These are phyloP conservation scores for Theodoxus fluviatilis DNA, from an alignment of 2,888 invertebrate genomes.

Conservation along the genomic window DNA sequence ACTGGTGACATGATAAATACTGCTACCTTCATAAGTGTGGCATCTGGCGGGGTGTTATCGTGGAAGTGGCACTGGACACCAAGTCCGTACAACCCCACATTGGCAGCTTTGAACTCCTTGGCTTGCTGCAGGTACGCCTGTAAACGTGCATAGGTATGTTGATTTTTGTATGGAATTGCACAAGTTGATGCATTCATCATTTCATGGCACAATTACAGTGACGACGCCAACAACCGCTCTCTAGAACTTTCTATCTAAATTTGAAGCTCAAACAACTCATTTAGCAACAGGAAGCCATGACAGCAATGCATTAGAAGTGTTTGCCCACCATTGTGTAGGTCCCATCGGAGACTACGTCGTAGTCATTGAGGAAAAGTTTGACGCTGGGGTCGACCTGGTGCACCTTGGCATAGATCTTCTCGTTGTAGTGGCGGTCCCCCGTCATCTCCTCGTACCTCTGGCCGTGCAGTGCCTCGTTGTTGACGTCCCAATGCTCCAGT, in stretches of 20 bases:
- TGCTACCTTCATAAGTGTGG: slow-evolving; percentile 24
- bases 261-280: no score
- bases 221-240: no score
- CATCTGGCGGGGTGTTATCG: slow-evolving; percentile 21
- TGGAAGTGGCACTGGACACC: slow-evolving; percentile 41
- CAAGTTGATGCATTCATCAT: no score
- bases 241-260: no score
- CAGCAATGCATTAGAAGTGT: no score
- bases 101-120: slow-evolving; percentile 31
- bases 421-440: slow-evolving; percentile 36
- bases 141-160: no score
- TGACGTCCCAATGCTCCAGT: slow-evolving; percentile 48
- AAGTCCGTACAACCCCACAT: slow-evolving; percentile 38
- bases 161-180: no score
- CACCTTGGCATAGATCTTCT: slow-evolving; percentile 39
- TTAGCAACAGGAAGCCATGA: no score
- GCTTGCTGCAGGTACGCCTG: slow-evolving; percentile 39
- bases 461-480: slow-evolving; percentile 45
- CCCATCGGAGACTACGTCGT: slow-evolving; percentile 31
- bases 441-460: slow-evolving; percentile 39
- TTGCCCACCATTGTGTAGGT: slow-evolving; percentile 1
- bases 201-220: no score
- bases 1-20: no score
- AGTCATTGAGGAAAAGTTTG: slow-evolving; percentile 43
- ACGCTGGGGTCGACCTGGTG: slow-evolving; percentile 36